Base-by-base conservation (phyloP, 2,113 vertebrate species). In the Oryzias javanicus region DNA sequence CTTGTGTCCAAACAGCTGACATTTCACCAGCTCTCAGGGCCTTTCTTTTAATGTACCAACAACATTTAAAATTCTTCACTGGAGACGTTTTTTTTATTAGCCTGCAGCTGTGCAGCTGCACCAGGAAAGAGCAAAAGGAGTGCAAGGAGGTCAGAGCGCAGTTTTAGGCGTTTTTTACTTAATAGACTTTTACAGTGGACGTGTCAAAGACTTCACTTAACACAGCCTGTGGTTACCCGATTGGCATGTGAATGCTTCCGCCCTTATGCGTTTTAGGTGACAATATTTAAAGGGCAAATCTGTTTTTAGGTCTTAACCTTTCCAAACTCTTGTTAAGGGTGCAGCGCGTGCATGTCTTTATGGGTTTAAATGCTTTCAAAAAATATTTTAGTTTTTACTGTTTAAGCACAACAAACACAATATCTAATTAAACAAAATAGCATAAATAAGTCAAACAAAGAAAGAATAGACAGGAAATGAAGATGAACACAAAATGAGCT, bases 171-270 rank as follows among this genome's bases (percentile, higher is more conserved):
- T 64, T 81, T 22, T 22, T 79, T 72, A 64, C 70, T 67, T 74
- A 74, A 78, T 65, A 65, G n/a, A 47, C 46, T 67, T 82, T 79
- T 72, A 62, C 64, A 61, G 67, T 58, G 64, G 57, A 81, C 16
- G 81, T 83, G 85, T 83, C 74, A 88, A 89, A 83, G 61, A 79
- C 70, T 80, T 87, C 79, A 74, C 68, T 85, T 85, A 70, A 78
- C 78, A 49, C 61, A 61, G 49, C 79, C 80, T 56, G 49, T 42
- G 57, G 80, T 53, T 55, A 46, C 40, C 18, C 16, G 42, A 77
- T 54, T n/a, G 59, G 46, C 52, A 61, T 74, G 60, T 69, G 46
- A 49, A 19, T 17, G 18, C 20, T 58, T 47, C 4, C 52, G 50
- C 61, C 48, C 42, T 42, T 47, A 49, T 16, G 58, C 48, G 72